Base-by-base conservation (phyloP, 2,888 invertebrate species). In the Drosophila ustulata region DNA sequence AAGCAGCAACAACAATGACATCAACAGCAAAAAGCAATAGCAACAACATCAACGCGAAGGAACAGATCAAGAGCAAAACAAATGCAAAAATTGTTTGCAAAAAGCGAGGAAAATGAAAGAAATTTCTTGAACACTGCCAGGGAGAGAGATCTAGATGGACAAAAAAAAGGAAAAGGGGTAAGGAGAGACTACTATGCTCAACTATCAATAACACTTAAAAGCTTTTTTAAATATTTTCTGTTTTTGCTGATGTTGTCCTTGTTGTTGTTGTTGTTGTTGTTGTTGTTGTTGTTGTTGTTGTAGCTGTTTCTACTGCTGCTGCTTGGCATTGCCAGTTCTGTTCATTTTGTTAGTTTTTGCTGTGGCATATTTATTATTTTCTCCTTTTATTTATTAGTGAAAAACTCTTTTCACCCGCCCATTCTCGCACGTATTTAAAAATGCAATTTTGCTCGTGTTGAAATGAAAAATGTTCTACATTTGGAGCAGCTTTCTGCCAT, bases 201-300 rank as follows among this genome's bases (percentile, higher is more conserved):
- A 80, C 85, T 85, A 85, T 85, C 85, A 85, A 85, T 85, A 85
- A 87, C 85, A 87, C 85, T 83, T 85, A 83, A 83, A 83, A 83
- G 83, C 85, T 83, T 83, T 83, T 83, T 83, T 81, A 83, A 83
- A 83, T 85, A 85, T 83, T 80, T 79, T 46, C 68, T 65, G 63
- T 34, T 67, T 58, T 32, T 57, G 37, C 43, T 69, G 55, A 50
- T 75, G 52, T 49, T 59, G 49, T 47, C 43, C 26, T 32, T 69
- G 56, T 23, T 52, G 52, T 32, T 1, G 18, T 18, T 1, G 0
- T 18, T 57, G 25, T 45, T 70, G 52, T 13, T 65, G 62, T 43
- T 1, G 0, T 18, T 57, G 25, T 45, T 70, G 52, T 13, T 65
- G 62, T 43, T 71, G 26, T 63, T 65, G 23, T 34, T 63, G 39